These are phyloP conservation scores for Xiphophorus couchianus DNA, from an alignment of 2,113 vertebrate species.

Conservation along the genomic window DNA sequence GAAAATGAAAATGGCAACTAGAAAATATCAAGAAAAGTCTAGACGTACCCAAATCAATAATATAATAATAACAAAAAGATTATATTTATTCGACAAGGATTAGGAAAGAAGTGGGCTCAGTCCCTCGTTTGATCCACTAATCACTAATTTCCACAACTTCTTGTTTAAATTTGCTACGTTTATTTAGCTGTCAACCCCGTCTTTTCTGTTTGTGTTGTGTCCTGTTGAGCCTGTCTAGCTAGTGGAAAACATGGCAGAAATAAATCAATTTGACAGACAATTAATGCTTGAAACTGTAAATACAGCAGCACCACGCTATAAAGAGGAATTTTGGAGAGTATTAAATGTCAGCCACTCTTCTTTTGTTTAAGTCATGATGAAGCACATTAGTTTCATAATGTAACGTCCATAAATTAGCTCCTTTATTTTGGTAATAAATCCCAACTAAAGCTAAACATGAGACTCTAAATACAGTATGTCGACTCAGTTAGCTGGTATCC, in stretches of 20 bases:
- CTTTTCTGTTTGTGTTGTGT: neutral
- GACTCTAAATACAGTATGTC: neutral
- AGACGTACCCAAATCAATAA: neutral
- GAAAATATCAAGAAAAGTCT: too few relatives aligned
- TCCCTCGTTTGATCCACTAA: too few relatives aligned
- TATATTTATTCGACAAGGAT: neutral
- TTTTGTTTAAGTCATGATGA: too few relatives aligned
- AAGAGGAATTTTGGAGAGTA: neutral
- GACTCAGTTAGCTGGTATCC: neutral
- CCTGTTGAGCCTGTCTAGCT: constrained; percentile 14
- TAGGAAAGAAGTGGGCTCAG: neutral
- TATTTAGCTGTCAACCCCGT: neutral
- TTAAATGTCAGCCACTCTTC: neutral
- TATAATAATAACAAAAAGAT: neutral
- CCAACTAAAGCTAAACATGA: neutral
- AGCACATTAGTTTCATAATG: too few relatives aligned
- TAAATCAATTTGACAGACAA: neutral
- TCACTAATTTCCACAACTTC: neutral
- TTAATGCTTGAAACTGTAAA: neutral
- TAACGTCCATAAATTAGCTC: neutral
- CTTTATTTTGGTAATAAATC: neutral
- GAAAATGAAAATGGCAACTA: neutral
- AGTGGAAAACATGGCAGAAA: neutral
- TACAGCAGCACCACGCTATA: neutral
- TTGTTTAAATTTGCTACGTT: neutral